Evolutionary conservation across 2,888 invertebrate genomes (phyloP), one percentile per base, ranked within the genome.

Genomic region (Nemurella pictetii): DNA sequence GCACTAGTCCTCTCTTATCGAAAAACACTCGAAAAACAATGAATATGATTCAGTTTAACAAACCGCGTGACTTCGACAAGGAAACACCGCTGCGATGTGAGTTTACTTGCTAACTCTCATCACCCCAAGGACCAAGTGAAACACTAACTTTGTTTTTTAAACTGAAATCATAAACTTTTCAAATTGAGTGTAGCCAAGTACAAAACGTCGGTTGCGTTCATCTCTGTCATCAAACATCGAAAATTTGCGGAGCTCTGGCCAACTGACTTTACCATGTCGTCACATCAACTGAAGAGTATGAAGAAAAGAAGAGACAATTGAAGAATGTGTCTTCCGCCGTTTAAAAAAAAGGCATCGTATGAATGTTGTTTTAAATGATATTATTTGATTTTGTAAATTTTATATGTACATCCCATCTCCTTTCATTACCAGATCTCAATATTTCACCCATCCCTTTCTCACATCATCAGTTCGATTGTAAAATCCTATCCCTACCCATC

Each of bases 121-220:
- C 75, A 73, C 77, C 78, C 74, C 72, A 85, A 85, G 85, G 86
- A 84, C 85, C 86, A 86, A 86, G 85, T 85, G 86, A 86, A 87
- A 87, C 86, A 85, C 86, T 86, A 87, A 87, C 87, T 86, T 86
- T 36, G 30, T 75, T 80, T 77, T 82, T 83, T 80, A 80, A 86
- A 77, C 74, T 36, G 55, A 81, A 86, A 83, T 80, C 81, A 72
- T 83, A 75, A 55, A 28, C 78, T 81, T 74, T 85, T 80, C 30
- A 77, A 84, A 35, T 55, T 28, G 74, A n/a, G 83, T 84, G 80
- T 26, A 85, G 85, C 74, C 80, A 32, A 86, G 86, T 86, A 86
- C 86, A 86, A 86, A 86, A 80, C 77, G 81, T 82, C 78, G 86
- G 83, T 83, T 29, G 28, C 9, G 75, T 26, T 28, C 9, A 75